phyloP scores from a whole-genome alignment of 2,888 invertebrate genomes.

The Eremobia ochroleuca region DNA sequence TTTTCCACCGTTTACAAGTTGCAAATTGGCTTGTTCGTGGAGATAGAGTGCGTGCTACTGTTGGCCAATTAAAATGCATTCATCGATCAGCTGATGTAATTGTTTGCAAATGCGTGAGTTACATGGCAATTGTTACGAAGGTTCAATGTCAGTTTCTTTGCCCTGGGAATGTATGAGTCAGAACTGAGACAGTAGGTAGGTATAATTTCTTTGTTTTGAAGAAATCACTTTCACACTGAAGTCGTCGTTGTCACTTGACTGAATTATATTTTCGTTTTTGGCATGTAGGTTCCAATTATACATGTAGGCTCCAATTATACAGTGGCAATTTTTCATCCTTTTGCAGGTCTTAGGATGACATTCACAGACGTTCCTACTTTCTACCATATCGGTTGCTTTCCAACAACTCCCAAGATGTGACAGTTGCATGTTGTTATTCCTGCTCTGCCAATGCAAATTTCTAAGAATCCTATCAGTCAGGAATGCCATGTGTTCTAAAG shows the following conservation, averaged over 20 bases:
- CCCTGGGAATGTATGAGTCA: constrained; percentile 20
- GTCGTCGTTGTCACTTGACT: background rate
- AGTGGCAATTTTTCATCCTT: background rate
- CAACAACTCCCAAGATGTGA: constrained; percentile 2
- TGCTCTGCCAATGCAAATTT: constrained; percentile 19
- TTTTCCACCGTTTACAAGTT: constrained; percentile 39
- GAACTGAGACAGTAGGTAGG: background rate
- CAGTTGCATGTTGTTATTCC: constrained; percentile 5
- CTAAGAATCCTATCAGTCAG: constrained; percentile 22
- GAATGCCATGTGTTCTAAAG: constrained; percentile 2
- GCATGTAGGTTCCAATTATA: background rate
- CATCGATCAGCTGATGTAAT: constrained; percentile 58
- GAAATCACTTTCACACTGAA: background rate
- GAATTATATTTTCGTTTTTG: background rate
- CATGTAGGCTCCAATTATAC: background rate
- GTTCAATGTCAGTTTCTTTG: constrained; percentile 52
- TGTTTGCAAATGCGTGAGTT: constrained; percentile 56
- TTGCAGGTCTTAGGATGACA: background rate
- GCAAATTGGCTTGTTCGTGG: constrained; percentile 49
- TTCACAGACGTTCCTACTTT: background rate
- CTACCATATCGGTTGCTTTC: background rate
- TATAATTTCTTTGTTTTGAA: background rate
- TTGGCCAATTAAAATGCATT: constrained; percentile 55
- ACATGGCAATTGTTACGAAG: constrained; percentile 24
- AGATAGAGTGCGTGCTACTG: constrained; percentile 42